A percentile compares a stretch with the other conserved stretches of the same genome.
These are phyloP conservation scores for Drosophila sturtevanti DNA, from an alignment of 1,140 invertebrate species.

Conservation along the genomic window DNA sequence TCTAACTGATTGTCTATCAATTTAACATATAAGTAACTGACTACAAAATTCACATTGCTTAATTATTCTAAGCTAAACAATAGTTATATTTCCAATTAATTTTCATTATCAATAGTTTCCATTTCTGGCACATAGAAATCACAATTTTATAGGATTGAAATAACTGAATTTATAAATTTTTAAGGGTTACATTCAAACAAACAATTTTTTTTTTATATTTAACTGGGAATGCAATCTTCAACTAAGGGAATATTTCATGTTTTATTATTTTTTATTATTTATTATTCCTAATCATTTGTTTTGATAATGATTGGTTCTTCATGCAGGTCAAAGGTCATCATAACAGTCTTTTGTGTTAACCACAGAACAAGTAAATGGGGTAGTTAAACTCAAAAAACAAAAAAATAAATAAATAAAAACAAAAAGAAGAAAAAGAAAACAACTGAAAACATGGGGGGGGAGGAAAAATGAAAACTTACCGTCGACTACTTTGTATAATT, in stretches of 20 bases:
- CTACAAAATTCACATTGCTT: neutral
- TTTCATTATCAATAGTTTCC: neutral
- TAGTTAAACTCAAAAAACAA: constrained; percentile 6
- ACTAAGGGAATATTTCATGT: neutral
- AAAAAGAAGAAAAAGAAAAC: constrained; percentile 10
- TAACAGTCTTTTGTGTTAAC: constrained; percentile 48
- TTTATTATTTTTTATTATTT: no score
- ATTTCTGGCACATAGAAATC: no score
- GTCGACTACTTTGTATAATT: constrained; percentile 83
- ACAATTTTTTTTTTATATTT: neutral
- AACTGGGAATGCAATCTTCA: neutral
- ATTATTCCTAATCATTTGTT: constrained; percentile 8
- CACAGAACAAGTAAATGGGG: constrained; percentile 22
- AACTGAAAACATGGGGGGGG: constrained; percentile 4
- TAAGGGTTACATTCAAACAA: neutral
- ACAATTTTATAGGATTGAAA: neutral
- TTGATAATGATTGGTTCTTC: constrained; percentile 31
- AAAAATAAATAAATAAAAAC: constrained; percentile 1
- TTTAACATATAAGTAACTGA: neutral
- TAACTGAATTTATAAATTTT: neutral
- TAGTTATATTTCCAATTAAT: neutral
- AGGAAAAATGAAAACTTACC: constrained; percentile 78
- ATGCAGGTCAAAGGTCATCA: constrained; percentile 55
- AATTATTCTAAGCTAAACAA: neutral
- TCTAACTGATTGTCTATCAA: neutral